Base-by-base conservation (phyloP, 2,888 invertebrate genomes). In the Hylaea fasciaria region DNA sequence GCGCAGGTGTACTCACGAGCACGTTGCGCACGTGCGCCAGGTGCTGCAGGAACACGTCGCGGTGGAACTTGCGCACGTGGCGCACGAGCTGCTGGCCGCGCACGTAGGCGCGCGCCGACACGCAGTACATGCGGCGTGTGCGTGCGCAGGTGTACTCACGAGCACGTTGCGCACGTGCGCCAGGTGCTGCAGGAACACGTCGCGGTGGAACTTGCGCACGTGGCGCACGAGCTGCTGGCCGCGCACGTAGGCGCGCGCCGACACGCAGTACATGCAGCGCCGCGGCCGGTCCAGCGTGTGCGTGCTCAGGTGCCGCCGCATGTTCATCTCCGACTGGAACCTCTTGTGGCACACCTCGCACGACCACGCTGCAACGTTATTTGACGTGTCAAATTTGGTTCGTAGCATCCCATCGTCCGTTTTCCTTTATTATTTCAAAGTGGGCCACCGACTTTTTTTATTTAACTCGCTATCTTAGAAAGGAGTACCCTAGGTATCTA, bases 201-300 rank as follows among this genome's bases (percentile, higher is more conserved):
- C 94, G 13, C 94, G 89, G 85, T 96, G 96, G 71, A 93, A 93
- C 54, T 94, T 93, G 62, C 96, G 93, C 92, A 96, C 95, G 86
- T 96, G 96, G 5, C 96, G 93, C 82, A 96, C 93, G 22, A 96
- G 92, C 82, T 96, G 96, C 85, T 96, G 96, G 76, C 96, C 95
- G 66, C 96, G 94, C 70, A 96, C 96, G 86, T 96, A 96, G 2
- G 96, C 96, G 57, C 96, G 94, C 78, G 90, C 86, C 68, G 80
- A 70, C 77, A 89, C 86, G 85, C 96, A 96, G 84, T 96, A 95
- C 78, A 96, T 95, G 81, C 96, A 96, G 67, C 95, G 95, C 50
- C 96, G 94, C 53, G 96, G 95, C 53, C 94, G 94, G 82, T 96
- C 96, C 85, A 95, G 93, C 69, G 94, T 93, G 83, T 96, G 96